These are phyloP conservation scores for Artemia sinica DNA, from an alignment of 2,888 invertebrate species.

Conservation along the genomic window DNA sequence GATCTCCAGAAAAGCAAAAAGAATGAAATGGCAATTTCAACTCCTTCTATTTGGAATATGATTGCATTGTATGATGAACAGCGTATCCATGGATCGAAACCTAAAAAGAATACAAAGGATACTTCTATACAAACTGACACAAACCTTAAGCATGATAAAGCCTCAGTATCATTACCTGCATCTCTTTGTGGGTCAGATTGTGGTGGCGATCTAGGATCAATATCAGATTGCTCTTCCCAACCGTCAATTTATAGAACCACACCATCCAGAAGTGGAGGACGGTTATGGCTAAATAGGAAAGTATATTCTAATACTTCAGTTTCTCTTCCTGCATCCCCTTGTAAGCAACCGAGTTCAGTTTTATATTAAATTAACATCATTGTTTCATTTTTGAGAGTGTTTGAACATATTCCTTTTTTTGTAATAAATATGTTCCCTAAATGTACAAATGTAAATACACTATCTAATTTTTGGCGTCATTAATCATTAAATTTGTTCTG, in stretches of 20 bases:
- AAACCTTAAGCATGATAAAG: neutral
- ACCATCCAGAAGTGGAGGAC: neutral
- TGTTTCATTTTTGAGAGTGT: too few relatives aligned
- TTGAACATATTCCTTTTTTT: too few relatives aligned
- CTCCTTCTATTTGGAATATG: neutral
- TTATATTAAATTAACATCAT: too few relatives aligned
- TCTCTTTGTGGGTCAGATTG: conserved; percentile 5
- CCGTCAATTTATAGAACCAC: conserved; percentile 6
- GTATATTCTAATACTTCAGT: neutral
- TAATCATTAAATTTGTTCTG: too few relatives aligned
- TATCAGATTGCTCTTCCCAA: neutral
- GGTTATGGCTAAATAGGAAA: conserved; percentile 2
- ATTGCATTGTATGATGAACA: neutral
- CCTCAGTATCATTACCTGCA: neutral
- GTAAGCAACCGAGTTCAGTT: neutral
- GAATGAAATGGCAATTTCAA: neutral
- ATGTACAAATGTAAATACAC: too few relatives aligned
- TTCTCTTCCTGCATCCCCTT: neutral
- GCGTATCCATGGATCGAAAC: neutral
- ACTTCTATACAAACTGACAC: neutral
- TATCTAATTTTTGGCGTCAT: too few relatives aligned
- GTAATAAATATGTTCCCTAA: too few relatives aligned
- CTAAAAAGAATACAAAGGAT: neutral
- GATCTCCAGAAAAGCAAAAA: neutral
- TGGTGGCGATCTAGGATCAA: conserved; percentile 1